Evolutionary conservation across 2,888 invertebrate species (phyloP), one percentile per base, ranked within the genome.

Genomic region (Erynnis tages): DNA sequence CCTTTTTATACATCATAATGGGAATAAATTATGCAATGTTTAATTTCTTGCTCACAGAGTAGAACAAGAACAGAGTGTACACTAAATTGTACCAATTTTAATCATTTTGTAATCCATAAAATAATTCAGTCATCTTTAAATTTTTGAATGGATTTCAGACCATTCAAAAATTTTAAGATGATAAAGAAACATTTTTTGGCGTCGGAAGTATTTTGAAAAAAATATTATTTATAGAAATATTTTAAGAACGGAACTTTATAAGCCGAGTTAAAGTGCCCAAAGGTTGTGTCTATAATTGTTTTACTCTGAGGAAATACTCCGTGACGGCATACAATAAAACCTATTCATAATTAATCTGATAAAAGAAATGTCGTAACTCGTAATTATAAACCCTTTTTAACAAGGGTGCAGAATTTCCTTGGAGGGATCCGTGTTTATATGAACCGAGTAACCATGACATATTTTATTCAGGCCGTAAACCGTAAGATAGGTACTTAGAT

Each of bases 331-430:
- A 45, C 34, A 45, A 50, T 50, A 50, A 54, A 58, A 53, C 50
- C 57, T 55, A 52, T 53, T 55, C 53, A 55, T 55, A 55, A 58
- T 61, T 69, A 65, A 75, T 75, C 73, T 61, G 72, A 74, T 73
- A 68, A 59, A 59, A 63, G 62, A 62, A 58, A 63, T 17, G 60
- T 56, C 54, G 61, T 49, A 61, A 56, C 57, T 58, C 1, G 7
- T 5, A 21, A 21, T 21, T 21, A 21, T 21, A 5, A 5, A 21
- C 56, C 56, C 57, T 63, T 67, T 61, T 62, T 67, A 69, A 73
- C 73, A 69, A 74, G 71, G 75, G 73, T 71, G 61, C 38, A 46
- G 45, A 40, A 48, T 50, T 60, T 60, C 60, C 57, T 61, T 58
- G 48, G 55, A 40, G 32, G 21, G 35, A 38, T 32, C 19, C 25